These are phyloP conservation scores for Pterobdella sp. DNA, from an alignment of 2,888 invertebrate species.

Conservation along the genomic window DNA sequence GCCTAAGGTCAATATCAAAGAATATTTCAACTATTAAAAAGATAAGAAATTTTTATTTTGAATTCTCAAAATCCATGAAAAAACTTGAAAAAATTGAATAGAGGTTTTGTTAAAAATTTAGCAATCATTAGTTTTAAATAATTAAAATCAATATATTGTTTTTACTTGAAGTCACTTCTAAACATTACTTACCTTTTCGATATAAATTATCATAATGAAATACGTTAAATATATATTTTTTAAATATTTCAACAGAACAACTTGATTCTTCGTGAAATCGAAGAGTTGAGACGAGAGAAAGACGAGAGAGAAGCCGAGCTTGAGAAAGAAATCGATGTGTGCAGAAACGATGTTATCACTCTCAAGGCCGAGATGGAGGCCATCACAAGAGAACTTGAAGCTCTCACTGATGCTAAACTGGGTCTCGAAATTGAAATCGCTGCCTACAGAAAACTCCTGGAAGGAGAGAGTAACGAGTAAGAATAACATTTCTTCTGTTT, in stretches of 20 bases:
- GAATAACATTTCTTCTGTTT: slow-evolving; percentile 14
- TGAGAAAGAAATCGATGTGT: slow-evolving; percentile 48
- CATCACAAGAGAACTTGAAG: slow-evolving; percentile 51
- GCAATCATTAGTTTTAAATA: no score
- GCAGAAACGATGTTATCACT: slow-evolving; percentile 46
- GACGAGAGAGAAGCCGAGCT: slow-evolving; percentile 53
- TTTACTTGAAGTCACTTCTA: no score
- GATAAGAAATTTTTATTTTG: background rate
- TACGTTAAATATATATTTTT: background rate
- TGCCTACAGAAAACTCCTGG: slow-evolving; percentile 56
- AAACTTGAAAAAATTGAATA: no score
- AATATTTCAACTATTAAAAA: background rate
- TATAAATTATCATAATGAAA: background rate
- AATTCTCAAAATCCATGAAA: no score
- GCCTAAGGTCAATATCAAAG: background rate
- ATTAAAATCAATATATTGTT: no score
- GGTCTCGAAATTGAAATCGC: slow-evolving; percentile 56
- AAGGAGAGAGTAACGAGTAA: slow-evolving; percentile 55
- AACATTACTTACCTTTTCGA: background rate
- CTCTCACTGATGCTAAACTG: slow-evolving; percentile 53
- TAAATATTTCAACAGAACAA: slow-evolving; percentile 48
- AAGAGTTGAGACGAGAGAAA: slow-evolving; percentile 52
- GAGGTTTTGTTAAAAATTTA: no score
- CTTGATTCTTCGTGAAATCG: slow-evolving; percentile 53
- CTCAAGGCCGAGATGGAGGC: slow-evolving; percentile 48